These are phyloP conservation scores for Alaudala cheleensis DNA, from an alignment of 2,113 vertebrate genomes.

Conservation along the genomic window DNA sequence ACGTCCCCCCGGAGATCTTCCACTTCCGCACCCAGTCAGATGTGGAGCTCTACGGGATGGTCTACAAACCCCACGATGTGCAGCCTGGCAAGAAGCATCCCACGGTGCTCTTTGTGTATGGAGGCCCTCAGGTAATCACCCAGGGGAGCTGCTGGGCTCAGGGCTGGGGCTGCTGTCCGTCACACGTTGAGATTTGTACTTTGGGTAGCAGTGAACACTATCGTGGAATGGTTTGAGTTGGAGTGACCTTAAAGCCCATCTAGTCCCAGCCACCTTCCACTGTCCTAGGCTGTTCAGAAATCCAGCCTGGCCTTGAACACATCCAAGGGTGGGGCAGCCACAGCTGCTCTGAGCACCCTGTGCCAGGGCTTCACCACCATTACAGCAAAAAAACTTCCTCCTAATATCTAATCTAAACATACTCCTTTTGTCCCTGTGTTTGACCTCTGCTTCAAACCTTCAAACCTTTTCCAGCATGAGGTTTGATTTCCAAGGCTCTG, in stretches of 20 bases:
- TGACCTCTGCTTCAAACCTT: not conserved
- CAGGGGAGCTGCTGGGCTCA: not conserved
- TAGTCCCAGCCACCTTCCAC: not conserved
- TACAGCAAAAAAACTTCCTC: not conserved
- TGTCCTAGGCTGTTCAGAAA: not conserved
- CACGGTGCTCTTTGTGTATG: constrained; percentile 94
- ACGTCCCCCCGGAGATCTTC: constrained; percentile 93
- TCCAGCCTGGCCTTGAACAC: not conserved
- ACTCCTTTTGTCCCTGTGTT: not conserved
- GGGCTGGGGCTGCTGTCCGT: not conserved
- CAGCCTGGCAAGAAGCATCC: constrained; percentile 92
- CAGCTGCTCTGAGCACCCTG: not conserved
- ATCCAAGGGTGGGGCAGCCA: not conserved
- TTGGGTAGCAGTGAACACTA: not conserved
- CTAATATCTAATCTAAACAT: not conserved
- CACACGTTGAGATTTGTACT: rapidly evolving
- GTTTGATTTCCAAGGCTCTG: not conserved
- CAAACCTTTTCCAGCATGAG: not conserved
- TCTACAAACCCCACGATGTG: constrained; percentile 92
- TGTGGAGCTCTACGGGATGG: constrained; percentile 92
- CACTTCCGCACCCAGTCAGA: constrained; percentile 88
- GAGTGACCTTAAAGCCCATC: not conserved
- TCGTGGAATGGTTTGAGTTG: not conserved
- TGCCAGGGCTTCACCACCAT: not conserved
- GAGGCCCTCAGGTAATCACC: constrained; percentile 89